Evolutionary conservation across 2,797 vertebrate species (phyloP).

Genomic region (Hemibagrus guttatus): DNA sequence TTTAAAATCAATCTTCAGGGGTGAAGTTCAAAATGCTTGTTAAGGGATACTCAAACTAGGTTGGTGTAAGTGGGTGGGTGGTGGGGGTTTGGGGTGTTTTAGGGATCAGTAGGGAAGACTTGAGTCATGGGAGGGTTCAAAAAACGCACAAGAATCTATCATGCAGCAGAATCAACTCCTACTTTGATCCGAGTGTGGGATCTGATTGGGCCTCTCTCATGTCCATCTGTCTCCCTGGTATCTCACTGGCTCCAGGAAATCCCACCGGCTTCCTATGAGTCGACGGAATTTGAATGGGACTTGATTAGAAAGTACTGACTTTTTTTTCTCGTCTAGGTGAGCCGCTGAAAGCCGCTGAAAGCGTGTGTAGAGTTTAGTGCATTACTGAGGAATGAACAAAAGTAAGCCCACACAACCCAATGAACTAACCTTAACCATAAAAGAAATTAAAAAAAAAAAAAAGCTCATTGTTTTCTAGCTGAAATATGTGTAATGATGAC

Average conservation of each 20-base stretch:
- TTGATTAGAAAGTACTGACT: constrained; percentile 70
- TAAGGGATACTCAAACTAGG: constrained; percentile 22
- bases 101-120: constrained; percentile 55
- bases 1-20: constrained; percentile 37
- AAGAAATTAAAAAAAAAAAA: constrained; percentile 14
- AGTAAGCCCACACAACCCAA: not conserved
- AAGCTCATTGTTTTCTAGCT: not conserved
- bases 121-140: constrained; percentile 58
- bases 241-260: constrained; percentile 84
- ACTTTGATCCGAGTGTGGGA: constrained; percentile 85
- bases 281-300: constrained; percentile 78
- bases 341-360: constrained; percentile 20
- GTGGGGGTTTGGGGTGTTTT: constrained; percentile 51
- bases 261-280: constrained; percentile 82
- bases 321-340: constrained; percentile 7
- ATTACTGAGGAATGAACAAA: constrained; percentile 31
- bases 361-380: constrained; percentile 17
- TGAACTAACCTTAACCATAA: constrained; percentile 23
- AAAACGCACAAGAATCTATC: constrained; percentile 71
- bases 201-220: constrained; percentile 84
- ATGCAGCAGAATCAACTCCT: constrained; percentile 83
- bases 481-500: not conserved
- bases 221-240: constrained; percentile 83
- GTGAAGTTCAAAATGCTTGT: constrained; percentile 39
- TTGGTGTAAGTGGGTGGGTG: constrained; percentile 50